Evolutionary conservation across 1,140 invertebrate species (phyloP).

Genomic region (Drosophila carrolli): DNA sequence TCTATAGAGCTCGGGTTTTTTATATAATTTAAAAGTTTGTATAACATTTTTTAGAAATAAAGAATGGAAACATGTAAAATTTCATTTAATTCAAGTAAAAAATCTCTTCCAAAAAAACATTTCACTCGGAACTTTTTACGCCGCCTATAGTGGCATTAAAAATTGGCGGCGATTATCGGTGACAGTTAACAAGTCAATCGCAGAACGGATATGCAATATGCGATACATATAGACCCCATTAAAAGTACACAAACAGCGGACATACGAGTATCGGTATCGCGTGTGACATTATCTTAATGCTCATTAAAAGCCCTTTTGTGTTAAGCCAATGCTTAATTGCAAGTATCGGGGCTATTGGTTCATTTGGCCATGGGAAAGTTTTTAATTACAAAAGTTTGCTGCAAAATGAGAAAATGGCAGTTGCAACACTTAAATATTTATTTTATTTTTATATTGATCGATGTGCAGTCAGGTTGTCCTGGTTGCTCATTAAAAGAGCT

Average conservation of each 20-base stretch:
- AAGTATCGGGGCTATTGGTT: conserved; percentile 38
- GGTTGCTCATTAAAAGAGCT: conserved; percentile 43
- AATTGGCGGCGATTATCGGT: conserved; percentile 62
- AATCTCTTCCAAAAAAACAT: neutral
- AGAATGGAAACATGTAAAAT: no score
- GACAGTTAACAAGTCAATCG: conserved; percentile 75
- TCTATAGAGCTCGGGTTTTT: neutral
- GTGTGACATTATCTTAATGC: conserved; percentile 56
- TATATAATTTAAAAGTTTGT: no score
- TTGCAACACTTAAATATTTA: conserved; percentile 70
- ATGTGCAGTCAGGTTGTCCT: conserved; percentile 22
- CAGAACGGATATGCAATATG: conserved; percentile 19
- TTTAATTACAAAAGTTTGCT: conserved; percentile 74
- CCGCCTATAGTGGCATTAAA: conserved; percentile 23
- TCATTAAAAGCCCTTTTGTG: conserved; percentile 62
- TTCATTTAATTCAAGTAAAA: neutral
- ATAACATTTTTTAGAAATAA: no score
- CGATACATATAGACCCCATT: conserved; percentile 4
- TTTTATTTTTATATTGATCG: conserved; percentile 63
- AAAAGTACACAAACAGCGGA: conserved; percentile 6
- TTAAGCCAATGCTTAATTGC: conserved; percentile 59
- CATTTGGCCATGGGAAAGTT: conserved; percentile 42
- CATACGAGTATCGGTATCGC: neutral
- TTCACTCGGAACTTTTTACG: neutral
- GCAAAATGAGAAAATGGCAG: conserved; percentile 51